Evolutionary conservation across 1,140 invertebrate species (phyloP), one percentile per base, ranked within the genome.

Genomic region (Trichogramma pretiosum): DNA sequence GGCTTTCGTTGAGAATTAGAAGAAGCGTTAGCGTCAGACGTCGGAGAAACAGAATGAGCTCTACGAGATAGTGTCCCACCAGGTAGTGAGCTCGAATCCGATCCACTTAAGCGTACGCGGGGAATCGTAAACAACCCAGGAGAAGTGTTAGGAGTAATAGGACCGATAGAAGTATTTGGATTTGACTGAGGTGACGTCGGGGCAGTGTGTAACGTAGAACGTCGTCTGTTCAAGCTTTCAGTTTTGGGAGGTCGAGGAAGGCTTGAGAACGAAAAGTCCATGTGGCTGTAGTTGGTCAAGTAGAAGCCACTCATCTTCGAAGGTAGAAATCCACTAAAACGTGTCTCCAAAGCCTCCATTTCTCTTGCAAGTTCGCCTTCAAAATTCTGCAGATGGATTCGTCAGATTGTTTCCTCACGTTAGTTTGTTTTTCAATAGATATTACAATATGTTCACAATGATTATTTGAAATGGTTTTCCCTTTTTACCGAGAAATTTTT

Each of bases 381-480:
- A 61, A 72, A 60, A 56, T 63, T 67, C 69, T 72, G 70, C 52
- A 68, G n/a, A n/a, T n/a, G n/a, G n/a, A n/a, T n/a, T n/a, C n/a
- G n/a, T n/a, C n/a, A n/a, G n/a, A n/a, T n/a, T n/a, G n/a, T n/a
- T n/a, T n/a, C n/a, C n/a, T n/a, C n/a, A n/a, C n/a, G n/a, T n/a
- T n/a, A n/a, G n/a, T n/a, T n/a, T n/a, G n/a, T n/a, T n/a, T n/a
- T n/a, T n/a, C n/a, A n/a, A n/a, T n/a, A n/a, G n/a, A n/a, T n/a
- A n/a, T n/a, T n/a, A n/a, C n/a, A n/a, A n/a, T n/a, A n/a, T n/a
- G n/a, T n/a, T n/a, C n/a, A n/a, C n/a, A n/a, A n/a, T n/a, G n/a
- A n/a, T n/a, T n/a, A n/a, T n/a, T n/a, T n/a, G n/a, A n/a, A n/a
- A n/a, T n/a, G n/a, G n/a, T n/a, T n/a, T n/a, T n/a, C n/a, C n/a